These are phyloP conservation scores for Styela clava DNA, from an alignment of 23 tunicate species.

Conservation along the genomic window DNA sequence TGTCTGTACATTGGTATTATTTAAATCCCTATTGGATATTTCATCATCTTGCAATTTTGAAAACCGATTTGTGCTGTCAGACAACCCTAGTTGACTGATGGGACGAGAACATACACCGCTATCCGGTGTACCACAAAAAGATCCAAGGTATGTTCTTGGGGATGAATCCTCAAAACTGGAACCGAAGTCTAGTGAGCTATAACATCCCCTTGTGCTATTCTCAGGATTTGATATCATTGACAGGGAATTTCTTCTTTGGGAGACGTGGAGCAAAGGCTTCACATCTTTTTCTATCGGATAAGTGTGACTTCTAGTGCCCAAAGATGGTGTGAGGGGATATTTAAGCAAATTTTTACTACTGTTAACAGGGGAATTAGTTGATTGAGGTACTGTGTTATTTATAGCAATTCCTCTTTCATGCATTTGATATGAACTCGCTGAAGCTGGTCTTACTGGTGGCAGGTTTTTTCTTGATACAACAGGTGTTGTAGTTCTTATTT, in stretches of 20 bases:
- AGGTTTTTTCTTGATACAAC: not conserved
- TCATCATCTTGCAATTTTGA: no score
- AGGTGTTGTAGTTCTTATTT: constrained; percentile 1
- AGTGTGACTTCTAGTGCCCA: constrained; percentile 4
- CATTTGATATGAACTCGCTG: no score
- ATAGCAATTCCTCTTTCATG: no score
- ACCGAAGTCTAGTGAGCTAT: no score
- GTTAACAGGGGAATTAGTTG: not conserved
- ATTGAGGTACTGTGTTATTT: no score
- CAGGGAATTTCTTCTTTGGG: not conserved
- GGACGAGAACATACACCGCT: constrained; percentile 81
- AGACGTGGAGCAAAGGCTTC: not conserved
- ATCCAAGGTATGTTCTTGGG: not conserved
- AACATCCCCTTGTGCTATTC: not conserved
- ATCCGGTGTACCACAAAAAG: constrained; percentile 40
- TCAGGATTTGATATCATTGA: not conserved
- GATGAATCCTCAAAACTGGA: not conserved
- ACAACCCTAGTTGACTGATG: constrained; percentile 15
- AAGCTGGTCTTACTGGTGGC: constrained; percentile 10
- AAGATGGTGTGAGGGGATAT: not conserved
- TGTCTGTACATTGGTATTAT: no score
- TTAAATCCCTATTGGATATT: no score
- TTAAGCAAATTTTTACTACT: not conserved
- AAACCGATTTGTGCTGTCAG: not conserved
- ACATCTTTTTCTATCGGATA: not conserved